Conservation (phyloP, 2,888 invertebrate species). For the Oligia latruncula region DNA sequence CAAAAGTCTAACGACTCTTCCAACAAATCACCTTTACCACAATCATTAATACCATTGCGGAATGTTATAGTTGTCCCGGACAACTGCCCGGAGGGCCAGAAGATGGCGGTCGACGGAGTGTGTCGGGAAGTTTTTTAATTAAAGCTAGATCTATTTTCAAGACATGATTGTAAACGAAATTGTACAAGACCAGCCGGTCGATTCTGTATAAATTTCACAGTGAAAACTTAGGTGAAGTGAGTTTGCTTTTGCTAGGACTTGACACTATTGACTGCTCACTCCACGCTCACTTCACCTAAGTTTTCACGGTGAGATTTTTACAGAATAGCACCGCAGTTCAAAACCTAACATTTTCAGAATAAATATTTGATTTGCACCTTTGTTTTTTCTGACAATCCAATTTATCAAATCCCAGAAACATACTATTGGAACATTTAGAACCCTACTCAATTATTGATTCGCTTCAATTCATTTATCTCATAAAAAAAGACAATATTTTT, state of each 20-base stretch:
- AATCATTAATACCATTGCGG: no score
- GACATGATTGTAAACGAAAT: not conserved
- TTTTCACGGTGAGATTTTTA: no score
- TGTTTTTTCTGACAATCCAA: not conserved
- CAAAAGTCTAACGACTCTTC: not conserved
- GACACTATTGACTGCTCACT: no score
- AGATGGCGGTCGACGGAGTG: constrained; percentile 50
- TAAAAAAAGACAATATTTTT: not conserved
- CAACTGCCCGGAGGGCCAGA: constrained; percentile 35
- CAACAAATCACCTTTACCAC: not conserved
- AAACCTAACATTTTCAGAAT: not conserved
- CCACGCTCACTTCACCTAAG: no score
- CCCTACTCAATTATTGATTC: not conserved
- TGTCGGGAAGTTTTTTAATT: constrained; percentile 54
- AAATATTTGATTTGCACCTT: not conserved
- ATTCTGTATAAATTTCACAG: no score
- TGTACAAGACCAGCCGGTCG: not conserved
- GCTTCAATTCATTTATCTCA: no score
- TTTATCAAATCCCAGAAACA: no score
- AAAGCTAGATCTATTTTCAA: not conserved
- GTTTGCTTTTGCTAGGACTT: no score
- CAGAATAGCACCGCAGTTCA: no score
- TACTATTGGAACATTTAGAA: no score
- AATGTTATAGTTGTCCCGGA: constrained; percentile 3
- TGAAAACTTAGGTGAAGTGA: no score